These are phyloP conservation scores for Pipistrellus nathusii DNA, from an alignment of 2,797 vertebrate species.

Conservation along the genomic window DNA sequence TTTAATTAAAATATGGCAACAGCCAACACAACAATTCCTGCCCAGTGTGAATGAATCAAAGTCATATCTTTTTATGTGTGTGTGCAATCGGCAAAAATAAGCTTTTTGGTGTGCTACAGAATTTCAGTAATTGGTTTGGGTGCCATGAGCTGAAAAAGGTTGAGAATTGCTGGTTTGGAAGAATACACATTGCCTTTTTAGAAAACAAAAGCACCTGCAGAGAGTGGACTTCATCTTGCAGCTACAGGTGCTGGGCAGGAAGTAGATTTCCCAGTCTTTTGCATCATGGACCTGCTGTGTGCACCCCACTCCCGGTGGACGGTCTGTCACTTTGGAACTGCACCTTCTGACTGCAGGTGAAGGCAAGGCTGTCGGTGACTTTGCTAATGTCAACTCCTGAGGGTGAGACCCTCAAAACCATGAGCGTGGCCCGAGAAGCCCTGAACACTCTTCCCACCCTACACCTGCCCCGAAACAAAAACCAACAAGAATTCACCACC, in stretches of 20 bases:
- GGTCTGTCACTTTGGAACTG: constrained; percentile 65
- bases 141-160: neutral
- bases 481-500: neutral
- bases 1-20: neutral
- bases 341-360: constrained; percentile 58
- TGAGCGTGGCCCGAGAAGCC: neutral
- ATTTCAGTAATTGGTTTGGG: neutral
- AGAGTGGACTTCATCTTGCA: neutral
- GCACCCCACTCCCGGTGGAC: neutral
- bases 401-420: neutral
- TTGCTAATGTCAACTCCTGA: constrained; percentile 13
- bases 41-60: neutral
- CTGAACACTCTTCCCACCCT: neutral
- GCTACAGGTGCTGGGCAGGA: constrained; percentile 64
- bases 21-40: neutral
- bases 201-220: neutral
- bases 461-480: neutral
- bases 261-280: constrained; percentile 62
- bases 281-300: constrained; percentile 29
- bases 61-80: neutral
- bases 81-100: neutral
- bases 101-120: neutral
- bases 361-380: neutral
- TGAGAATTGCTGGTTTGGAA: constrained; percentile 18
- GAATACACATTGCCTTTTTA: constrained; percentile 54